A percentile compares a stretch with the other conserved stretches of the same genome.
Conservation (phyloP, 1,140 invertebrate species). For the Eupeodes corollae region DNA sequence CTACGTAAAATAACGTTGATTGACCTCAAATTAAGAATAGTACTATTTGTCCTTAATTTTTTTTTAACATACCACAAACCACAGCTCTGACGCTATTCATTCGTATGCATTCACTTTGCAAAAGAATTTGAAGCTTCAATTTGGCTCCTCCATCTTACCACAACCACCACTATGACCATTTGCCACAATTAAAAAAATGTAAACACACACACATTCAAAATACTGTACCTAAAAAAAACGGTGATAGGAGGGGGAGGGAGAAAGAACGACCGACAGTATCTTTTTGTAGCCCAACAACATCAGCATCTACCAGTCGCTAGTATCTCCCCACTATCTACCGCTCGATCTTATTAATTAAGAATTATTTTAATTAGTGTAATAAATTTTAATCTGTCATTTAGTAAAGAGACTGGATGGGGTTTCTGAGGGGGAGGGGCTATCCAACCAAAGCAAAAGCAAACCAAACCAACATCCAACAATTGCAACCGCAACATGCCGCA, state of each 20-base stretch:
- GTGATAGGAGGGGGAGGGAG: background rate
- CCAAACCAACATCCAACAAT: background rate
- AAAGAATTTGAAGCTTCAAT: too few species aligned
- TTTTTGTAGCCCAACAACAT: background rate
- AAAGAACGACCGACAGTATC: background rate
- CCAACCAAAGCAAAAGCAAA: background rate
- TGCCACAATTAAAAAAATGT: background rate
- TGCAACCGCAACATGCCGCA: too few species aligned
- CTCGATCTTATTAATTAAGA: constrained; percentile 35
- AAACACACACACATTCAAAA: background rate
- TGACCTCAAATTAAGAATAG: too few species aligned
- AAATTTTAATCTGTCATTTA: constrained; percentile 23
- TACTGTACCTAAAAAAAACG: background rate
- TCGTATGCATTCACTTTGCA: too few species aligned
- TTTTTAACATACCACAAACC: too few species aligned
- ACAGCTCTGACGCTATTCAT: too few species aligned
- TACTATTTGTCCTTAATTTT: too few species aligned
- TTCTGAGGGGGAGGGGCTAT: too few species aligned
- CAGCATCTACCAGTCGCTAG: background rate
- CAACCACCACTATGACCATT: too few species aligned
- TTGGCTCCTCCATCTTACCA: too few species aligned
- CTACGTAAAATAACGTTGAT: too few species aligned
- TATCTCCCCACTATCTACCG: constrained; percentile 1
- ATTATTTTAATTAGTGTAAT: constrained; percentile 38
- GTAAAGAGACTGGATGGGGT: background rate